Conservation (phyloP, 2,888 invertebrate species). For the Myopa tessellatipennis region DNA sequence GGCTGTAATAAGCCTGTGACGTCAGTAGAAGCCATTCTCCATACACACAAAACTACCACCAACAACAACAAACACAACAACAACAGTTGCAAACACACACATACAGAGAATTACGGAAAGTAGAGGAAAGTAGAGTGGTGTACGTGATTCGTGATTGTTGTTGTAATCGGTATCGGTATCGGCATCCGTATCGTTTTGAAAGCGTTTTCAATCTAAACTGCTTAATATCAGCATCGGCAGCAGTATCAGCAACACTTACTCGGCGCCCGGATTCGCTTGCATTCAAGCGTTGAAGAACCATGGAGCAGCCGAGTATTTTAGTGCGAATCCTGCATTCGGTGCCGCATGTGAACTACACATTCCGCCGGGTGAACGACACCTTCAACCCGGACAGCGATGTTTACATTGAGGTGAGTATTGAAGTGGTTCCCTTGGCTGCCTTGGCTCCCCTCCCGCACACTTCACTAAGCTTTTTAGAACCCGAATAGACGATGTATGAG, state of each 20-base stretch:
- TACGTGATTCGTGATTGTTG: constrained; percentile 32
- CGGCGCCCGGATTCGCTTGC: neutral
- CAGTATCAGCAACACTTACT: constrained; percentile 29
- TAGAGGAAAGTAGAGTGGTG: constrained; percentile 4
- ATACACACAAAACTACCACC: neutral
- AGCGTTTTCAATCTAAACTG: constrained; percentile 25
- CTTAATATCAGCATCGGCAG: constrained; percentile 19
- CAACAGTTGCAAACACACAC: constrained; percentile 10
- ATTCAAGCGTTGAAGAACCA: constrained; percentile 51
- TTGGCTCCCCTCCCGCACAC: neutral
- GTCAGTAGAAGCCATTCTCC: constrained; percentile 18
- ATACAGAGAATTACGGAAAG: constrained; percentile 37
- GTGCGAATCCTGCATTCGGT: constrained; percentile 88
- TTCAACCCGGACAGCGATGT: constrained; percentile 90
- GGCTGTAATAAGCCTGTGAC: constrained; percentile 22
- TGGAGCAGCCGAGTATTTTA: constrained; percentile 85
- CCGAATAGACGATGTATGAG: neutral
- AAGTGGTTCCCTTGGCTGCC: neutral
- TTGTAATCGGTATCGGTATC: constrained; percentile 13
- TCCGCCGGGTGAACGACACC: constrained; percentile 89
- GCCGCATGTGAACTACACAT: constrained; percentile 91
- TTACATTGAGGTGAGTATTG: constrained; percentile 84
- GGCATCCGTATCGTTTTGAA: neutral
- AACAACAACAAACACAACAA: neutral
- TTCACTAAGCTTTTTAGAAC: too few species aligned